Base-by-base conservation (phyloP, 2,888 invertebrate species). In the Ormia ochracea region DNA sequence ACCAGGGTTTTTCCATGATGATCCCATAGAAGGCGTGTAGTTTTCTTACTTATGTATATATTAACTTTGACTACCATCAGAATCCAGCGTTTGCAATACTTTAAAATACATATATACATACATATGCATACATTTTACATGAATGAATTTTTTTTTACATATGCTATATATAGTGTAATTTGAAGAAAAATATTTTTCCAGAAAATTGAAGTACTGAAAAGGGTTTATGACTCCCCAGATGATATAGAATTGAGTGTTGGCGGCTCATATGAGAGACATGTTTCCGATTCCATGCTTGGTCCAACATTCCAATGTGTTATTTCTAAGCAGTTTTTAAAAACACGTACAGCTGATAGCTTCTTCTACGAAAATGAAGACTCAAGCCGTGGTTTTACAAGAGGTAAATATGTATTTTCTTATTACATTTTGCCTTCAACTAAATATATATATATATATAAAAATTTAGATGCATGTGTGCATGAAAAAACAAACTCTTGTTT, bases 211-310 rank as follows among this genome's bases (percentile, higher is more conserved):
- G 90, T 91, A 82, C 84, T 94, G 56, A 87, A 91, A 1, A 84
- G 87, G 2, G 85, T 93, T 0, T 94, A 93, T 86, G 91, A 91
- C 82, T 90, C 90, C 56, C 92, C 93, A 0, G 93, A 94, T 63
- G 94, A 95, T 87, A 92, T 95, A 3, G 95, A 95, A 84, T 87
- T 95, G 19, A 92, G 92, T 26, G 92, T 94, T 14, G 95, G 93
- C 1, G 94, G 93, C 5, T 91, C 94, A 10, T 88, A 94, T 48
- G 95, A 95, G 87, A 86, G 85, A 17, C 92, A 92, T 43, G 91
- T 93, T 0, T 90, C 91, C 0, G 93, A 92, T 3, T 91, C 94
- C 0, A 87, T 93, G 5, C 90, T 93, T 4, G 95, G 95, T 0
- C 94, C 94, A 7, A 94, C 94, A 1, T 93, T 94, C 88, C 90